Percentiles rank a stretch among this genome's conserved stretches.
Evolutionary conservation across 2,797 vertebrate genomes (phyloP).

Genomic region (Argyrosomus regius): DNA sequence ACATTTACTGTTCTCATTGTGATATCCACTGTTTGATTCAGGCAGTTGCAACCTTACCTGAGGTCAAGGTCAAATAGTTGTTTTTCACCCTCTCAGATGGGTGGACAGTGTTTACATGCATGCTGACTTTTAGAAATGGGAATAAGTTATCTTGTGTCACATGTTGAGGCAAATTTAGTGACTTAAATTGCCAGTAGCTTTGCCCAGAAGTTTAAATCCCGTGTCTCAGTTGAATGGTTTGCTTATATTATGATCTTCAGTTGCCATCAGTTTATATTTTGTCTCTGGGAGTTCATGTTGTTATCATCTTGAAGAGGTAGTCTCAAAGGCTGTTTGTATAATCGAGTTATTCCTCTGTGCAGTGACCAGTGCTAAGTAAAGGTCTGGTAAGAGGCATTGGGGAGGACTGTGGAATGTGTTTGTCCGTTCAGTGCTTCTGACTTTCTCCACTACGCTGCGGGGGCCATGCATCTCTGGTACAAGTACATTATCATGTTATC

Average conservation of each 20-base stretch:
- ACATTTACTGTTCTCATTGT: neutral
- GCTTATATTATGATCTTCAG: neutral
- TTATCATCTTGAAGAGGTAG: slow-evolving; percentile 24
- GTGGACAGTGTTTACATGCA: neutral
- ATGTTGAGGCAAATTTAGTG: neutral
- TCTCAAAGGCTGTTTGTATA: slow-evolving; percentile 31
- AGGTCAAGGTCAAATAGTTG: neutral
- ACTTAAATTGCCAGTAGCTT: slow-evolving; percentile 4
- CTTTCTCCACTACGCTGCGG: slow-evolving; percentile 47
- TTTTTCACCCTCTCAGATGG: neutral
- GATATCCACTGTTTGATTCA: neutral
- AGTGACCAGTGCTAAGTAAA: slow-evolving; percentile 72
- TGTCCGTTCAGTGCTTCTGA: slow-evolving; percentile 56
- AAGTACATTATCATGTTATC: slow-evolving; percentile 18
- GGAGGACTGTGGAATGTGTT: slow-evolving; percentile 58
- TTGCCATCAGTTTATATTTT: slow-evolving; percentile 20
- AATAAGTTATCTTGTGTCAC: neutral
- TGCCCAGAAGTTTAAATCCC: slow-evolving; percentile 3
- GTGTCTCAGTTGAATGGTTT: slow-evolving; percentile 14
- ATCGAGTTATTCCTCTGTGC: slow-evolving; percentile 61
- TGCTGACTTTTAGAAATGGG: neutral
- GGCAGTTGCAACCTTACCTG: neutral
- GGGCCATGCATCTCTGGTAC: slow-evolving; percentile 34
- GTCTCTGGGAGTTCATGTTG: neutral
- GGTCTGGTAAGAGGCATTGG: slow-evolving; percentile 50